phyloP scores from a whole-genome alignment of 1,140 invertebrate genomes.

The Drosophila leontia region DNA sequence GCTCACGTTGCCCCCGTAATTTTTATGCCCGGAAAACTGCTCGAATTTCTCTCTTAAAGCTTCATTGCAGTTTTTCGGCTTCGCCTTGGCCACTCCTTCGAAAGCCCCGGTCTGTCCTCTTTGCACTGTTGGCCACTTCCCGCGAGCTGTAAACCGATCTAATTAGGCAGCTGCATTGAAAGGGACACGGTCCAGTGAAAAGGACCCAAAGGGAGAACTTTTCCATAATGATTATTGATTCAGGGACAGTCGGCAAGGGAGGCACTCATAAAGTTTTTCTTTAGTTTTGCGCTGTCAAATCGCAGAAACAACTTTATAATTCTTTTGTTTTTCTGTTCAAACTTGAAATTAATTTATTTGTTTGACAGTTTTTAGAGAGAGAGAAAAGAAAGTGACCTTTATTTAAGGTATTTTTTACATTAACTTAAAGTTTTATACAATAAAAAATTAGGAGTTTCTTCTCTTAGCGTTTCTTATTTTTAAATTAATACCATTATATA shows the following conservation, averaged over 20 bases:
- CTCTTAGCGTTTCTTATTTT: not conserved
- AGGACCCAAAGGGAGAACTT: constrained; percentile 52
- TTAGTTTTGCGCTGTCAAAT: constrained; percentile 16
- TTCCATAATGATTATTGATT: constrained; percentile 72
- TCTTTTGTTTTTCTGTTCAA: constrained; percentile 4
- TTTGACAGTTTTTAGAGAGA: not conserved
- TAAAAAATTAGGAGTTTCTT: not conserved
- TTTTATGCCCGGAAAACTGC: constrained; percentile 39
- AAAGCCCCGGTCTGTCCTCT: not conserved
- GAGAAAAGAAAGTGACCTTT: not conserved
- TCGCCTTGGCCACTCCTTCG: not conserved
- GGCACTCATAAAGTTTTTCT: constrained; percentile 33
- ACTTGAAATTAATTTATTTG: not conserved
- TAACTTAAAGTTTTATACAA: not conserved
- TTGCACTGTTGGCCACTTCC: constrained; percentile 27
- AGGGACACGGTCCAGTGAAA: constrained; percentile 26
- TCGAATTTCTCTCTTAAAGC: constrained; percentile 18
- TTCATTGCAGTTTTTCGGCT: constrained; percentile 14
- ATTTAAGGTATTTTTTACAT: not conserved
- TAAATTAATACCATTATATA: not conserved
- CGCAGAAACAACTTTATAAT: constrained; percentile 1
- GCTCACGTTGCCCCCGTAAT: constrained; percentile 24
- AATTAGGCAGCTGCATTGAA: constrained; percentile 41
- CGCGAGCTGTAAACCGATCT: constrained; percentile 51
- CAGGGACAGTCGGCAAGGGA: constrained; percentile 8